Conservation (phyloP, 2,888 invertebrate species). For the Lamellibrachia satsuma region DNA sequence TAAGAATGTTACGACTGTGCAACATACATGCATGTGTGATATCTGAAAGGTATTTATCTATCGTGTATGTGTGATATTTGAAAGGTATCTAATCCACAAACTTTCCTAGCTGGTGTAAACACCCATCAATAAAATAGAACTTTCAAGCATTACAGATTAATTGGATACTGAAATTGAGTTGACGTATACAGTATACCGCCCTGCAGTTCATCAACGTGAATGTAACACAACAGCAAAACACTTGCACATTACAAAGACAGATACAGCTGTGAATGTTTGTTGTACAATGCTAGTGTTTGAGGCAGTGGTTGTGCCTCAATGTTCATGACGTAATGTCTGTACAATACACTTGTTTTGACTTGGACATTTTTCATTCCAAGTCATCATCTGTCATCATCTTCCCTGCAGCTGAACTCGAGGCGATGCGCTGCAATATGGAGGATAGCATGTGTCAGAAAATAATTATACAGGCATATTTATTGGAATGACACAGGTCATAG, state of each 20-base stretch:
- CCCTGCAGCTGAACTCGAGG: neutral
- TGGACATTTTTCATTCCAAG: neutral
- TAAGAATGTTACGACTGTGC: neutral
- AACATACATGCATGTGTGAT: neutral
- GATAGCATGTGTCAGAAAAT: neutral
- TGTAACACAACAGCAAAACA: neutral
- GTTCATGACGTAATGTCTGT: neutral
- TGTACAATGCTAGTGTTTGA: neutral
- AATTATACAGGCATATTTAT: no score
- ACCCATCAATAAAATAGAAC: neutral
- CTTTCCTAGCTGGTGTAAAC: neutral
- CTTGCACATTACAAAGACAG: neutral
- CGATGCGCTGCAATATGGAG: neutral
- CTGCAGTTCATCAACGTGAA: neutral
- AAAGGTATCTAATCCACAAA: neutral
- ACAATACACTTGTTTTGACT: neutral
- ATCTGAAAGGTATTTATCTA: neutral
- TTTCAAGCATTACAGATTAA: no score
- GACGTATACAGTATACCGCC: neutral
- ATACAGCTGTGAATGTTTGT: neutral
- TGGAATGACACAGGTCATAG: no score
- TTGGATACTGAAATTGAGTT: neutral
- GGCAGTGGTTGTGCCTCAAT: neutral
- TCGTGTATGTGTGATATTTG: no score
- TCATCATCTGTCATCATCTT: conserved; percentile 1